Base-by-base conservation (phyloP, 2,888 invertebrate genomes). In the Tubulanus polymorphus region DNA sequence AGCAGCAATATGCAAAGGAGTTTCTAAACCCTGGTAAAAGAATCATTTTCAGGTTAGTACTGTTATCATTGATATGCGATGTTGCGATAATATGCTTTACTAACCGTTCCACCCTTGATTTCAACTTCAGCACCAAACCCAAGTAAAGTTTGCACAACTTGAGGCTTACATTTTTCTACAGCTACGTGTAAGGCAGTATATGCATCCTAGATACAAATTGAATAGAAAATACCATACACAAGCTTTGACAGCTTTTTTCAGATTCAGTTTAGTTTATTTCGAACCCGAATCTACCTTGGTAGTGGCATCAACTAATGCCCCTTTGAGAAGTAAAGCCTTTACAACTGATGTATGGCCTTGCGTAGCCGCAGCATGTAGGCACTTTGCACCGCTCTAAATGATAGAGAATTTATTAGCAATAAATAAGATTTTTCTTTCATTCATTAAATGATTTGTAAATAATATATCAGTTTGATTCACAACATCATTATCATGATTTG, bases 41-140 rank as follows among this genome's bases (percentile, higher is more conserved):
- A 55, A 12, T 25, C 12, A 55, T 56, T 37, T n/a, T n/a, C n/a
- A n/a, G n/a, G n/a, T n/a, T n/a, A 32, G n/a, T 32, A 32, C n/a
- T 32, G 35, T 32, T n/a, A 32, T 10, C 35, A 10, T n/a, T 32
- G 35, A 10, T 12, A n/a, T n/a, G 35, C 35, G 35, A n/a, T 32
- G 35, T n/a, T n/a, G 10, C 27, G 8, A 35, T 41, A 26, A 26
- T 29, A 27, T 41, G 26, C 2, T 23, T 2, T 23, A 37, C 55
- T 58, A 55, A 78, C 77, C 70, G 70, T 66, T 49, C 78, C 78
- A 12, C 88, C 88, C 74, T 93, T 86, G 26, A 96, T 89, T 79
- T 97, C 95, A 1, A 99, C 95, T 75, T 95, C 93, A 1, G 97
- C 97, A 23, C 99, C 99, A 74, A 90, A 94, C 0, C 97, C 99